A percentile compares a stretch with the other conserved stretches of the same genome.
Conservation (phyloP, 2,113 vertebrate species). For the Puffinus mauretanicus region DNA sequence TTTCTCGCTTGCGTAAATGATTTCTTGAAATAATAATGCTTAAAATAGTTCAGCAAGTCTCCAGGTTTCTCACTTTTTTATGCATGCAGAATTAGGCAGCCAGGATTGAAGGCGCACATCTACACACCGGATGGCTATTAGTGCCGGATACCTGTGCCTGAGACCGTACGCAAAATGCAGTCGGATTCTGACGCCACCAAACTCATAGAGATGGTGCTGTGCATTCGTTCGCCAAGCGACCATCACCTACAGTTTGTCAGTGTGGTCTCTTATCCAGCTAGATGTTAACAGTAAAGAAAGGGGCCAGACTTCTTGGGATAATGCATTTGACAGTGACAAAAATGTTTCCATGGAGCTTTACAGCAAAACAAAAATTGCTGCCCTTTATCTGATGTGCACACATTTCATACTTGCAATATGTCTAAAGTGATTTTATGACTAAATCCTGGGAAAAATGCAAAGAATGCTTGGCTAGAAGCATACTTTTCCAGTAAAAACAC, state of each 20-base stretch:
- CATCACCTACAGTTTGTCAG: background rate
- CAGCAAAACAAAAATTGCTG: constrained; percentile 52
- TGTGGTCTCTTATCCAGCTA: background rate
- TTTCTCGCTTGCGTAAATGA: constrained; percentile 65
- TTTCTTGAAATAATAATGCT: constrained; percentile 62
- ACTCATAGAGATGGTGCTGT: background rate
- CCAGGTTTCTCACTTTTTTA: constrained; percentile 16
- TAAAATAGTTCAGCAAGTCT: constrained; percentile 53
- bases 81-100: background rate
- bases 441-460: constrained; percentile 80
- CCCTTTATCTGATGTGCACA: constrained; percentile 71
- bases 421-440: constrained; percentile 73
- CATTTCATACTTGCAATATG: constrained; percentile 72
- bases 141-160: background rate
- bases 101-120: background rate
- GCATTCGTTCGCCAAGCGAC: background rate
- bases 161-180: background rate
- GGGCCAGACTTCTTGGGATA: constrained; percentile 34
- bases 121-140: background rate
- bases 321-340: constrained; percentile 19
- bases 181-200: background rate
- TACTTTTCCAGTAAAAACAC: constrained; percentile 79
- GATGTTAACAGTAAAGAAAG: background rate
- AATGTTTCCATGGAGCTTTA: constrained; percentile 56
- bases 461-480: constrained; percentile 74